Percentiles rank a stretch among this genome's conserved stretches.
Conservation (phyloP, 1,140 invertebrate genomes). For the Heliconius congener region DNA sequence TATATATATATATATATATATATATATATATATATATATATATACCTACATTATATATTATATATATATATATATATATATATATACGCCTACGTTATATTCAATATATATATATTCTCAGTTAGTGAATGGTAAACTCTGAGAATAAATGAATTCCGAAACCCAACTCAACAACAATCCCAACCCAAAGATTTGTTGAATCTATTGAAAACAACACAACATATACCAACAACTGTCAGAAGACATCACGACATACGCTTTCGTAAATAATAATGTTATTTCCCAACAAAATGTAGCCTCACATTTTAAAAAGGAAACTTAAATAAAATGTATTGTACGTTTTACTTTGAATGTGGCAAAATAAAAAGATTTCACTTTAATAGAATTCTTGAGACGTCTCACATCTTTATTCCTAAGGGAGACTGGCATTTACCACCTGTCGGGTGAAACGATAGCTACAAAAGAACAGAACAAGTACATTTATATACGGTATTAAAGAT, state of each 20-base stretch:
- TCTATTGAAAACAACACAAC: too few species aligned
- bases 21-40: too few species aligned
- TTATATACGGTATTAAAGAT: constrained; percentile 28
- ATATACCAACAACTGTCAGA: too few species aligned
- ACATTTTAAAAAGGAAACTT: constrained; percentile 17
- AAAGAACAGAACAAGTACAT: constrained; percentile 23
- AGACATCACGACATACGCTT: neutral
- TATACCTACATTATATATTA: too few species aligned
- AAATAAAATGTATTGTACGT: constrained; percentile 23
- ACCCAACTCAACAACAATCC: too few species aligned
- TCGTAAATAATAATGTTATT: neutral
- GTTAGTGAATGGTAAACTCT: too few species aligned
- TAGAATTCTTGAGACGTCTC: constrained; percentile 28
- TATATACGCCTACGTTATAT: too few species aligned
- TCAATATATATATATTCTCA: too few species aligned
- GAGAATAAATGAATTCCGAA: too few species aligned
- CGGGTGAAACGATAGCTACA: constrained; percentile 23
- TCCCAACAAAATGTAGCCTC: neutral
- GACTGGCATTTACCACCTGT: constrained; percentile 27
- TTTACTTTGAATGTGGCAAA: constrained; percentile 24
- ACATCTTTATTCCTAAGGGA: constrained; percentile 32
- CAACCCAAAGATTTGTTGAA: too few species aligned
- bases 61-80: too few species aligned
- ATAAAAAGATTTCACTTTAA: constrained; percentile 34
- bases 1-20: too few species aligned